A percentile compares a stretch with the other conserved stretches of the same genome.
These are phyloP conservation scores for Patella pellucida DNA, from an alignment of 2,888 invertebrate species.

Conservation along the genomic window DNA sequence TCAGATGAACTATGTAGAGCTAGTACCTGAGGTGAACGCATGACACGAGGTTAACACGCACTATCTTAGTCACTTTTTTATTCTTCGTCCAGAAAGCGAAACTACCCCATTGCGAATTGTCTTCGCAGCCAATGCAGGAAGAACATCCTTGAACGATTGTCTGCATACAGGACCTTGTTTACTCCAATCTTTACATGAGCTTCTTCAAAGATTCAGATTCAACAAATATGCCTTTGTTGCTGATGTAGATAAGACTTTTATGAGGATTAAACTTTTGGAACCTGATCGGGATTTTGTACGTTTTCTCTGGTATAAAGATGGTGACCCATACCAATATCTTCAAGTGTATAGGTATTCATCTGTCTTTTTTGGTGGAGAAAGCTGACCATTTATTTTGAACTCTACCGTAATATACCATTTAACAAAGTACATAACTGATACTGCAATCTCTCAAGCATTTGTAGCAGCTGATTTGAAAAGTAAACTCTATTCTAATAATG, in stretches of 20 bases:
- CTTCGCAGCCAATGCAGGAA: background rate
- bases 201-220: background rate
- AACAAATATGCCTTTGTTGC: conserved; percentile 1
- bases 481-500: background rate
- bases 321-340: background rate
- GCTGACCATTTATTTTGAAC: background rate
- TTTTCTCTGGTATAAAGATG: background rate
- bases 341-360: background rate
- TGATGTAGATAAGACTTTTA: background rate
- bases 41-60: background rate
- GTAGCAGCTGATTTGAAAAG: background rate
- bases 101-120: background rate
- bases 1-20: background rate
- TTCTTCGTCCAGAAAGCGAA: background rate
- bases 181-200: background rate
- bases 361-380: conserved; percentile 1
- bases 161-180: background rate
- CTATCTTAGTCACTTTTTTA: background rate
- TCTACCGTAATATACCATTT: background rate
- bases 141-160: background rate
- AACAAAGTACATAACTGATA: background rate
- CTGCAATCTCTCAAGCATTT: background rate
- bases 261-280: background rate
- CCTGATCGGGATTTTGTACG: background rate
- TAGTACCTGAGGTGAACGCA: background rate